These are phyloP conservation scores for Macaria notata DNA, from an alignment of 2,888 invertebrate genomes.

Conservation along the genomic window DNA sequence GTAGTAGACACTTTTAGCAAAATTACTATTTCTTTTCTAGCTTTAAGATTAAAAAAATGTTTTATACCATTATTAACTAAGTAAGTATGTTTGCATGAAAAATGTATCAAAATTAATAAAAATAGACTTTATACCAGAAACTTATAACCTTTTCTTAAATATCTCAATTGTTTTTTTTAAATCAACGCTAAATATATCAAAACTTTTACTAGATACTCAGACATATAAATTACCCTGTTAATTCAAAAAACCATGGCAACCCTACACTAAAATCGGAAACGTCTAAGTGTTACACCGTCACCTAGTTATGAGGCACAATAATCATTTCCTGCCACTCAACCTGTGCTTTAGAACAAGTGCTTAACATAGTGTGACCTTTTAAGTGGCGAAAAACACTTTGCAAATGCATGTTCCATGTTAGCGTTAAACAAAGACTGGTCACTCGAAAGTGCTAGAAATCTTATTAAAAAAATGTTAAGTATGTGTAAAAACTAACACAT, in stretches of 20 bases:
- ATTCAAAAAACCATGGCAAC: constrained; percentile 36
- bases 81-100: too few relatives aligned
- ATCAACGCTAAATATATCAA: too few relatives aligned
- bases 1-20: too few relatives aligned
- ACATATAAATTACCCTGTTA: too few relatives aligned
- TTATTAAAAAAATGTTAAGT: background rate
- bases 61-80: too few relatives aligned
- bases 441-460: constrained; percentile 25
- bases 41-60: too few relatives aligned
- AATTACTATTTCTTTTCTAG: too few relatives aligned
- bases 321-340: constrained; percentile 66
- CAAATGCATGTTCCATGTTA: constrained; percentile 56
- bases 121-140: too few relatives aligned
- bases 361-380: constrained; percentile 21
- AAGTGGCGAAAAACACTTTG: constrained; percentile 33
- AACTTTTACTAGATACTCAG: too few relatives aligned
- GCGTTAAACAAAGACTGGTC: constrained; percentile 38
- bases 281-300: constrained; percentile 65
- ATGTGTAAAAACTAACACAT: constrained; percentile 29
- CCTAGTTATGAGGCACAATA: constrained; percentile 66
- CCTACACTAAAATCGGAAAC: constrained; percentile 60
- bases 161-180: too few relatives aligned
- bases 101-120: too few relatives aligned
- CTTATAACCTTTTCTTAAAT: too few relatives aligned
- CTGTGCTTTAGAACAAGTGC: constrained; percentile 42